Conservation (phyloP, 2,113 vertebrate genomes). For the Todiramphus chloris region DNA sequence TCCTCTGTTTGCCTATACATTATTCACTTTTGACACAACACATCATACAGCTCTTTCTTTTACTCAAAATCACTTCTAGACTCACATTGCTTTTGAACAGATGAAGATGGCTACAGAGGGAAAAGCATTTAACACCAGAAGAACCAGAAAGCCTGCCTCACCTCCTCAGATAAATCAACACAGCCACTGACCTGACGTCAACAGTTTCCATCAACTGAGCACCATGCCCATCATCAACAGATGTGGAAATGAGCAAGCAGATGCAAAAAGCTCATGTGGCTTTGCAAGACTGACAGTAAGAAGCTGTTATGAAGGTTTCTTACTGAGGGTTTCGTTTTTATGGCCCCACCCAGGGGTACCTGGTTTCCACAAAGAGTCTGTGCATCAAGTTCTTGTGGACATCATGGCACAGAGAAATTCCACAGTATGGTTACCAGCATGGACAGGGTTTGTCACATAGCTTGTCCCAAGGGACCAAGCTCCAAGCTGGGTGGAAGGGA, state of each 20-base stretch:
- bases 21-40: conserved; percentile 47
- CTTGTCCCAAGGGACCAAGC: neutral
- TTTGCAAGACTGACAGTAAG: neutral
- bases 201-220: neutral
- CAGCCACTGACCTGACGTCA: neutral
- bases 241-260: neutral
- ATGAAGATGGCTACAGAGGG: neutral
- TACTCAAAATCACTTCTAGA: neutral
- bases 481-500: neutral
- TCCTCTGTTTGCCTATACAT: conserved; percentile 8
- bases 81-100: neutral
- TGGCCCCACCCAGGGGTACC: neutral
- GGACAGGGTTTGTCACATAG: neutral
- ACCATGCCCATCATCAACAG: neutral
- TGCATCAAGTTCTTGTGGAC: neutral
- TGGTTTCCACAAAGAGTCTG: neutral
- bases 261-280: neutral
- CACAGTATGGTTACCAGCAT: neutral
- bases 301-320: neutral
- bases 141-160: neutral
- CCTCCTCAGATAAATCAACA: neutral
- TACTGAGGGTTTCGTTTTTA: neutral
- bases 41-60: neutral
- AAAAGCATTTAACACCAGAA: neutral
- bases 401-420: neutral